These are phyloP conservation scores for Parthenolecanium corni DNA, from an alignment of 2,888 invertebrate species.

Conservation along the genomic window DNA sequence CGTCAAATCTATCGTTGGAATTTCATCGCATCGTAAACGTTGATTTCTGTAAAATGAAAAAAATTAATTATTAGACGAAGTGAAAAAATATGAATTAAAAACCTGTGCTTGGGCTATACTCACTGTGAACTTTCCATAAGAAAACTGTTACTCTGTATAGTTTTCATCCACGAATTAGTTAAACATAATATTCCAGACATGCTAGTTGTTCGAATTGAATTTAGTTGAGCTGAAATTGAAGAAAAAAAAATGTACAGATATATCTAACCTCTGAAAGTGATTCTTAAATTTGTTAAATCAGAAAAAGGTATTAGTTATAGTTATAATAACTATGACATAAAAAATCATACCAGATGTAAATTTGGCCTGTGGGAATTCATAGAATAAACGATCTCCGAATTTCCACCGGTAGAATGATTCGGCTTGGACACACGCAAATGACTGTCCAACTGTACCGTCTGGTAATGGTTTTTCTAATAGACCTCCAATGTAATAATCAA, in stretches of 20 bases:
- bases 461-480: conserved; percentile 62
- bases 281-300: not conserved
- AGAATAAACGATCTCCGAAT: conserved; percentile 76
- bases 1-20: not conserved
- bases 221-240: not conserved
- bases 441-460: conserved; percentile 69
- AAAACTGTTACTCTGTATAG: not conserved
- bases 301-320: not conserved
- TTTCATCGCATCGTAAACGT: not conserved
- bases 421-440: conserved; percentile 71
- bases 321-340: too few relatives aligned
- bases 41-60: not conserved
- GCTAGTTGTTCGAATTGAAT: not conserved
- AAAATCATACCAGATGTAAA: not conserved
- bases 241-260: not conserved
- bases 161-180: not conserved
- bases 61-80: too few relatives aligned
- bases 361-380: conserved; percentile 45
- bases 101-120: too few relatives aligned
- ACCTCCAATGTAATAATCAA: conserved; percentile 74
- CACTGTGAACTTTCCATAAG: not conserved
- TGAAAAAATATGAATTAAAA: too few relatives aligned
- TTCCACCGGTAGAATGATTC: conserved; percentile 76
- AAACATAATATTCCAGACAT: not conserved
- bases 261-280: too few relatives aligned